Evolutionary conservation across 1,140 invertebrate genomes (phyloP), one percentile per base, ranked within the genome.

Genomic region (Euura lappo): DNA sequence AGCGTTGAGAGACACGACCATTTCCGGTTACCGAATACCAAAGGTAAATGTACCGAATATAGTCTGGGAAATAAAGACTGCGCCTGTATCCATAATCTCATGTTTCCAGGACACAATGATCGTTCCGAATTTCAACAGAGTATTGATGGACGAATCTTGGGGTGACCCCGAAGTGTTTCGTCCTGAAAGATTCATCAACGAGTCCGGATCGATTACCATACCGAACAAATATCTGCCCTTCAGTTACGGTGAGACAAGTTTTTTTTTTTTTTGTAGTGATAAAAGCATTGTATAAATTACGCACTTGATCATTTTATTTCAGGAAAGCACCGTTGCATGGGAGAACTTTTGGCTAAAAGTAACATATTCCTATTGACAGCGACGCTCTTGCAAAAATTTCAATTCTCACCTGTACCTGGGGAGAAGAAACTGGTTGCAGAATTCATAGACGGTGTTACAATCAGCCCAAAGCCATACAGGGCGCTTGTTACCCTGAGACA

Each of bases 291-390:
- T 28, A 28, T 28, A 28, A 28, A 3, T 75, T 68, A 10, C 66
- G 13, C 13, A 3, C 13, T 11, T 28, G 28, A 28, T 28, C 28
- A 11, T 69, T 65, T 77, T 73, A 73, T 80, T 77, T 44, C 76
- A 93, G 92, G 92, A 8, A 95, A 94, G 79, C 93, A 94, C 81
- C 91, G 93, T 60, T 98, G 96, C 80, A 93, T 97, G 80, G 96
- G 96, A 7, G 95, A 97, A 87, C 88, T 91, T 28, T 82, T 98
- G 69, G 96, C 95, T 1, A 93, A 92, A 78, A 93, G 94, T 73
- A 97, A 97, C 78, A 89, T 98, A 8, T 98, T 98, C 78, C 81
- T 97, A 28, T 95, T 97, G 79, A 93, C 92, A 3, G 91, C 94
- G 2, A 90, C 92, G 0, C 84, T 97, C 43, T 83, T 98, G 68